Conservation (phyloP, 2,888 invertebrate species). For the Phytoseiulus persimilis region DNA sequence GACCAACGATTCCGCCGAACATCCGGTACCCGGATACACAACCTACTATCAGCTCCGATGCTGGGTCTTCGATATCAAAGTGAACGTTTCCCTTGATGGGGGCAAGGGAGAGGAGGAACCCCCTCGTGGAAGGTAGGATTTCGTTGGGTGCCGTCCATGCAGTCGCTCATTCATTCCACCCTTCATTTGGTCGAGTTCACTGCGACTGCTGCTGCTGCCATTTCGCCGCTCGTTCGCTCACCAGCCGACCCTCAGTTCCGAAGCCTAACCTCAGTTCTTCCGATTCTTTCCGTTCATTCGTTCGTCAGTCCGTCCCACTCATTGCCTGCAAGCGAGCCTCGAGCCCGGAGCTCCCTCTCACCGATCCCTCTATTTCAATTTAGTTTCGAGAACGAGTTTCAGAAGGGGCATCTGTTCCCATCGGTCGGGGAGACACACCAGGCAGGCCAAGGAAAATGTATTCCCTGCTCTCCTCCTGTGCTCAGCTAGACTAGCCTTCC, state of each 20-base stretch:
- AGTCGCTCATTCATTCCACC: neutral
- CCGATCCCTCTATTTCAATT: neutral
- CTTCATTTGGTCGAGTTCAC: neutral
- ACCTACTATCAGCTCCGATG: too few species aligned
- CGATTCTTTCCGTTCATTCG: neutral
- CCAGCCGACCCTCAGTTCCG: neutral
- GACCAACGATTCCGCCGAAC: too few species aligned
- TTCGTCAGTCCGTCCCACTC: neutral
- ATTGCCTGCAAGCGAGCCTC: neutral
- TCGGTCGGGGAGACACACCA: neutral
- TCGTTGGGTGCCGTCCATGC: neutral
- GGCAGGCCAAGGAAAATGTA: neutral
- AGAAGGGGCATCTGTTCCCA: neutral
- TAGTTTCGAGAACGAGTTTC: slow-evolving; percentile 5
- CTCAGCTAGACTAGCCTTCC: neutral
- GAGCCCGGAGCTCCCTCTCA: neutral
- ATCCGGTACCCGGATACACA: too few species aligned
- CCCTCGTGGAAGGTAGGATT: neutral
- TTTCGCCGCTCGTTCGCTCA: neutral
- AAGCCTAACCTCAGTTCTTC: neutral
- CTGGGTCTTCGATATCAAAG: too few species aligned
- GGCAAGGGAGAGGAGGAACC: neutral
- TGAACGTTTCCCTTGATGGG: too few species aligned
- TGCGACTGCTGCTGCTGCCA: neutral
- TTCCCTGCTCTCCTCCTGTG: neutral